Evolutionary conservation across 2,113 vertebrate genomes (phyloP), one percentile per base, ranked within the genome.

Genomic region (Paradisaea rubra): DNA sequence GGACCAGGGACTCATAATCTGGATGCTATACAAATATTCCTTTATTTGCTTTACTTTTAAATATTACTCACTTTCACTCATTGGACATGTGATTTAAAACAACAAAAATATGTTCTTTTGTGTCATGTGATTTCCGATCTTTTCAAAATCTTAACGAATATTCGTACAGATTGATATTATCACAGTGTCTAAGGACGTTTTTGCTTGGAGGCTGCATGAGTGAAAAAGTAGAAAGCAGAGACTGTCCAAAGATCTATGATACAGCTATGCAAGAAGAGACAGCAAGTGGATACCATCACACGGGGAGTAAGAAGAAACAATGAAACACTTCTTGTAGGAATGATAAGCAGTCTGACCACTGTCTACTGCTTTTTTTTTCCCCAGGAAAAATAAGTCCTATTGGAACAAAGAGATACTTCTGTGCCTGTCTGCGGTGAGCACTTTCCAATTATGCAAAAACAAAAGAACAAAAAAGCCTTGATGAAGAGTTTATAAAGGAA

Each of bases 81-180:
- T 37, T 1, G 8, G 41, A 4, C 17, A 49, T 59, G 47, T 35
- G 52, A 81, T 68, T 91, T 89, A 49, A 74, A 91, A 72, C 45
- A 82, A 20, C 12, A 68, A 85, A 93, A 87, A 64, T 47, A 84
- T 8, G 1, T 72, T 56, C 15, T 79, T 92, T 64, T 95, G 35
- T 79, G 41, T 44, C 57, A 16, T 45, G 31, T 91, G 44, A 49
- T 95, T 87, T 87, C 57, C 91, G 87, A 89, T 57, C 84, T 96
- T 94, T 96, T 76, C n/a, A 79, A 89, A 82, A 76, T 76, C 66
- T 69, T 91, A 82, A 89, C 61, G 89, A 91, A 85, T 91, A 72
- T 79, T 95, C 31, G 13, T 79, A 50, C 1, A 5, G 63, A 87
- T 79, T 92, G 87, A 44, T 76, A 60, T 88, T 72, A 76, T 56